phyloP scores from a whole-genome alignment of 1,140 invertebrate species.

The Aleiodes sp. region DNA sequence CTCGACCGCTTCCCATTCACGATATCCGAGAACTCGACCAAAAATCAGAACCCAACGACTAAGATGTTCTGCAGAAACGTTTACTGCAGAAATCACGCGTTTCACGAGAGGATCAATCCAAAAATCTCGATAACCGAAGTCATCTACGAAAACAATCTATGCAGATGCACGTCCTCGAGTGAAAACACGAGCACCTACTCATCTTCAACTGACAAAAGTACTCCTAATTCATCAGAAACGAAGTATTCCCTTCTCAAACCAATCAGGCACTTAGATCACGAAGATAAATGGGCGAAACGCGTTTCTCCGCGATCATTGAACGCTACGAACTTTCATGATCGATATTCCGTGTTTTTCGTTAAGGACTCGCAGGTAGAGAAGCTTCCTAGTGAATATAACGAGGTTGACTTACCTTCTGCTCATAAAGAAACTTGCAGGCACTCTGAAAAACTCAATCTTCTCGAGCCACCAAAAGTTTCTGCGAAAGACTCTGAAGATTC shows the following conservation, averaged over 20 bases:
- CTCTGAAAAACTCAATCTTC: not conserved
- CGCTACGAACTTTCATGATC: not conserved
- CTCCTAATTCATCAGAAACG: not conserved
- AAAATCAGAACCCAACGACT: constrained; percentile 22
- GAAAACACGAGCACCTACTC: not conserved
- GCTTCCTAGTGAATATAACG: not conserved
- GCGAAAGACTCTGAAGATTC: not conserved
- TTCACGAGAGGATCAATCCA: not conserved
- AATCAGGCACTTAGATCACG: not conserved
- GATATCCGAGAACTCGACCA: constrained; percentile 41
- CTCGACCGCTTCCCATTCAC: constrained; percentile 54
- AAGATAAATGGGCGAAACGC: not conserved
- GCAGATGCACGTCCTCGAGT: not conserved
- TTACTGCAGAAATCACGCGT: not conserved
- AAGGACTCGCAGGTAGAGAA: not conserved
- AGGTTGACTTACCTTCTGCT: not conserved
- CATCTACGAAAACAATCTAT: not conserved
- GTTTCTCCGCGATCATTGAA: not conserved
- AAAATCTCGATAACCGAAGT: not conserved
- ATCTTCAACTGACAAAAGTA: not conserved
- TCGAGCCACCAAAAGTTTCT: not conserved
- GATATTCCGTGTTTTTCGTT: not conserved
- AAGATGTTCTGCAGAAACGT: constrained; percentile 3
- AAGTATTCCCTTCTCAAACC: not conserved
- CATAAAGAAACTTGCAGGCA: not conserved